Evolutionary conservation across 2,797 vertebrate species (phyloP).

Genomic region (Poeciliopsis gracilis): DNA sequence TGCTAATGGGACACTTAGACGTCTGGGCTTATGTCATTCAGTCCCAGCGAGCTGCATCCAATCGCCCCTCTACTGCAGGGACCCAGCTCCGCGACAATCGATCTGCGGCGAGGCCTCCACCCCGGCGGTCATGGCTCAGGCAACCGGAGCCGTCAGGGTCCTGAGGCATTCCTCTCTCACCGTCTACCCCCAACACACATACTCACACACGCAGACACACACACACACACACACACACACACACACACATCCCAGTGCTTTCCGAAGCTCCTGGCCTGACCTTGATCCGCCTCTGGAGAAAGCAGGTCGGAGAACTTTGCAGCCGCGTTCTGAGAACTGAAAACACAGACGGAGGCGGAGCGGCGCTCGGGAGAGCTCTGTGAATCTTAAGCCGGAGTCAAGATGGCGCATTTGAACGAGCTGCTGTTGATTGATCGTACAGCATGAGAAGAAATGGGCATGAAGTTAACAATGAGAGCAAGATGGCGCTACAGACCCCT

Average conservation of each 20-base stretch:
- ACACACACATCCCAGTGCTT: slow-evolving; percentile 46
- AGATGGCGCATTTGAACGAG: not conserved
- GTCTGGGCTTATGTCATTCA: slow-evolving; percentile 82
- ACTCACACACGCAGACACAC: slow-evolving; percentile 13
- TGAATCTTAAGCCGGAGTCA: slow-evolving; percentile 40
- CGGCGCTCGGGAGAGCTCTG: slow-evolving; percentile 21
- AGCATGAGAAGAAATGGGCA: not conserved
- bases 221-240: not conserved
- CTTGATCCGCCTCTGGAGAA: slow-evolving; percentile 76
- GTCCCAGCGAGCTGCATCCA: slow-evolving; percentile 80
- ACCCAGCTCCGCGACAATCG: slow-evolving; percentile 77
- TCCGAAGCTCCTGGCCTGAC: slow-evolving; percentile 72
- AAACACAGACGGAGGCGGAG: slow-evolving; percentile 37
- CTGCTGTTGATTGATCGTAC: slow-evolving; percentile 1
- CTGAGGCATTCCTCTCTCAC: slow-evolving; percentile 78
- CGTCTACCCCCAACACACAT: slow-evolving; percentile 54
- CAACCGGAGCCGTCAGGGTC: slow-evolving; percentile 81
- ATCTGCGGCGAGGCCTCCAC: slow-evolving; percentile 83
- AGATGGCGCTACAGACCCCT: not conserved
- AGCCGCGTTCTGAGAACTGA: slow-evolving; percentile 33
- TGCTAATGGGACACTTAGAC: slow-evolving; percentile 84
- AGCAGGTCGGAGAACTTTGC: slow-evolving; percentile 50
- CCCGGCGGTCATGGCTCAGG: slow-evolving; percentile 76
- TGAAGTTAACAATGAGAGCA: not conserved
- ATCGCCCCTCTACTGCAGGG: slow-evolving; percentile 72